Base-by-base conservation (phyloP, 2,888 invertebrate genomes). In the Nowickia ferox region DNA sequence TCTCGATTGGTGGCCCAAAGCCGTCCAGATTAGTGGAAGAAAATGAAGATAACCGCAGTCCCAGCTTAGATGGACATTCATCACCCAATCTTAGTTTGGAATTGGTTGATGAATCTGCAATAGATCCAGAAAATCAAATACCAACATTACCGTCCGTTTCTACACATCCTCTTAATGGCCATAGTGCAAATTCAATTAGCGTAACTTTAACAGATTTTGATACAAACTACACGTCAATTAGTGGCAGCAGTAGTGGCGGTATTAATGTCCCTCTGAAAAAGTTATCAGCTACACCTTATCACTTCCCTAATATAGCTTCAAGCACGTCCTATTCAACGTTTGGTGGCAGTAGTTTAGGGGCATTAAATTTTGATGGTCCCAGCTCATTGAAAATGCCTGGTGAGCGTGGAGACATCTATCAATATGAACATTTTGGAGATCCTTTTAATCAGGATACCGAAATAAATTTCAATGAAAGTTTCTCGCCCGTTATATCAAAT, bases 11-110 rank as follows among this genome's bases (percentile, higher is more conserved):
- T 22, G 90, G 90, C 15, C 87, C 90, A 0, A 92, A 92, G 87
- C 90, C 90, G 44, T 89, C 89, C 30, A 89, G 90, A 53, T 88
- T 92, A 10, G 88, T 91, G 9, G 92, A 93, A 87, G 92, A 92
- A 87, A 89, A 88, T 38, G 92, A 92, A 84, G 92, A 91, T 55
- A 89, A 88, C 83, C 91, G 90, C 38, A 90, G 90, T 81, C 91
- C 89, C n/a, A 91, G 90, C 55, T 89, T 89, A 66, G 92, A 92
- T 86, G 91, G 91, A 4, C 89, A 91, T 40, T 91, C 92, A 42
- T 92, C 93, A 44, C 92, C 92, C 9, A 93, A 91, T 84, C 87
- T 92, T 30, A 93, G 92, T 80, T 89, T 93, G 22, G 93, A 93
- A 88, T 89, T 93, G 84, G 92, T 93, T n/a, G 92, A 92, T 86